A percentile compares a stretch with the other conserved stretches of the same genome.
These are phyloP conservation scores for Drosophila atripex DNA, from an alignment of 2,888 invertebrate genomes.

Conservation along the genomic window DNA sequence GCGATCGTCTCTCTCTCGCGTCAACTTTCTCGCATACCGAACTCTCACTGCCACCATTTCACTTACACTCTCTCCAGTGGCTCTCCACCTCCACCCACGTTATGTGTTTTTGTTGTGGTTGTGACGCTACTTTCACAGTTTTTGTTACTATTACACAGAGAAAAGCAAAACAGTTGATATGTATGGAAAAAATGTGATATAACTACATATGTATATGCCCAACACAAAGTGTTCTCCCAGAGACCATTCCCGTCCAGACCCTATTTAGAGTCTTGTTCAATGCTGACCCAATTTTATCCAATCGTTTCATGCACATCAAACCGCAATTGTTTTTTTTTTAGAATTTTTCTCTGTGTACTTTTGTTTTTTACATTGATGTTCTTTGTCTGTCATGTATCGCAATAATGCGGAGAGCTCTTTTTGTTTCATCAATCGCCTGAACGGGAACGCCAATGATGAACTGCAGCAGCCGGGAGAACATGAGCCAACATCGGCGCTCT, in stretches of 20 bases:
- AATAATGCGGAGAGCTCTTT: conserved; percentile 75
- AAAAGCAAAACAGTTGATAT: neutral
- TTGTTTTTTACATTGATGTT: conserved; percentile 27
- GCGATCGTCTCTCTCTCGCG: conserved; percentile 45
- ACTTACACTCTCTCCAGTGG: conserved; percentile 18
- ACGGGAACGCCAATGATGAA: conserved; percentile 87
- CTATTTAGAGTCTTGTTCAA: too few relatives aligned
- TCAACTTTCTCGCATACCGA: conserved; percentile 4
- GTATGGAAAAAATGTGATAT: neutral
- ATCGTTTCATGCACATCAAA: neutral
- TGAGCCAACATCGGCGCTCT: conserved; percentile 90
- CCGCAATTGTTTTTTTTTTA: neutral
- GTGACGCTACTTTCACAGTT: conserved; percentile 16
- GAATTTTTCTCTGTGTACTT: conserved; percentile 6
- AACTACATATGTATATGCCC: neutral
- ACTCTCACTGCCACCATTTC: conserved; percentile 4
- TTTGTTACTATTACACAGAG: conserved; percentile 22
- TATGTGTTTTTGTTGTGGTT: conserved; percentile 51
- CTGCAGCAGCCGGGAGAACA: conserved; percentile 87
- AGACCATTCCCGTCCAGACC: too few relatives aligned
- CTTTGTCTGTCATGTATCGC: conserved; percentile 69
- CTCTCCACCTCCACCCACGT: conserved; percentile 38
- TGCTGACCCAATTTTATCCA: neutral
- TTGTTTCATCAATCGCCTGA: conserved; percentile 74
- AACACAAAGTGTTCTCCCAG: neutral